Evolutionary conservation across 2,797 vertebrate species (phyloP), one percentile per base, ranked within the genome.

Genomic region (Myioborus melanocephalus): DNA sequence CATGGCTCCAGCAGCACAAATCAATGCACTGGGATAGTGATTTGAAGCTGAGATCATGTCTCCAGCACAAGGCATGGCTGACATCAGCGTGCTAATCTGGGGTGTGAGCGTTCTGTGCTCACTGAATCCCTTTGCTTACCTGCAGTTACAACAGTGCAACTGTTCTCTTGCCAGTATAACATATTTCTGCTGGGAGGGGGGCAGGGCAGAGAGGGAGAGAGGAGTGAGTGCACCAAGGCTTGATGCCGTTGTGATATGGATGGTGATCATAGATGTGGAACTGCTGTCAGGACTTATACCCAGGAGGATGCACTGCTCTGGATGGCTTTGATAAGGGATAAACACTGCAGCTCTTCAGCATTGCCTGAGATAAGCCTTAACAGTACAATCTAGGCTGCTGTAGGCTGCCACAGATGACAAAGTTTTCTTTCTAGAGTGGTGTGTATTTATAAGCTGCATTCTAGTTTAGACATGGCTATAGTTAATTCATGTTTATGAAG

Each of bases 31-130:
- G 7, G 77, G 37, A 66, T 63, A n/a, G 86, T 19, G 64, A 49
- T 84, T 92, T 87, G 83, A 82, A 82, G 90, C 90, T 96, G 94
- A 96, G 96, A 87, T 95, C 92, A 95, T 85, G 93, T 96, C 95
- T 96, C 37, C 66, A 92, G 59, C 60, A 64, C 37, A 70, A 77
- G 88, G 66, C 90, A 95, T 6, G 24, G 47, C 83, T 96, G 85
- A 94, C 93, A 95, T 95, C 94, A 95, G 61, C 19, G 0, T 75
- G 57, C 56, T 95, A 95, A 95, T 95, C 90, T 78, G 77, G 90
- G 96, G 83, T 76, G 93, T 90, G 92, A 95, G 76, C 46, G 0
- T 46, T n/a, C 71, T 53, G 17, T 47, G 66, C 64, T 84, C 2
- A 0, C 52, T 47, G 69, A 93, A 89, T 93, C 78, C 88, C 83